phyloP scores from a whole-genome alignment of 1,140 invertebrate genomes.

The Semibalanus balanoides region DNA sequence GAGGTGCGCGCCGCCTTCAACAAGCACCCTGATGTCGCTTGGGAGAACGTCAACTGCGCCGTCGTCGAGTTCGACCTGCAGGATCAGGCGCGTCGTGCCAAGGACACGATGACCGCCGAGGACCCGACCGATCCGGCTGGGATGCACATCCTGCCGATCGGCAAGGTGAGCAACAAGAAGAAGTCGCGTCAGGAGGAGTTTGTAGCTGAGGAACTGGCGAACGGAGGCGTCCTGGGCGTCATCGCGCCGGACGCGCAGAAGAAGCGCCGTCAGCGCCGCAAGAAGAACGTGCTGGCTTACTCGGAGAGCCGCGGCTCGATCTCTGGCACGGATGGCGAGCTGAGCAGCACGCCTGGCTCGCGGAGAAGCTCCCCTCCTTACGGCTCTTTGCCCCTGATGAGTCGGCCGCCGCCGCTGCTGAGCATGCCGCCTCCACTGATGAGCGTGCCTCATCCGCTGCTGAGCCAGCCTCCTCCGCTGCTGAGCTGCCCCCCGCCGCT shows the following conservation, averaged over 20 bases:
- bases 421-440: background rate
- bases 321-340: background rate
- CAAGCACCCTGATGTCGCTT: slow-evolving; percentile 69
- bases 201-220: slow-evolving; percentile 14
- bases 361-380: background rate
- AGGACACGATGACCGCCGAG: slow-evolving; percentile 36
- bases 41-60: slow-evolving; percentile 58
- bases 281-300: slow-evolving; percentile 4
- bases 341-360: background rate
- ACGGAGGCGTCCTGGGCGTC: slow-evolving; percentile 5
- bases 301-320: slow-evolving; percentile 10
- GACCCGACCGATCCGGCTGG: slow-evolving; percentile 32
- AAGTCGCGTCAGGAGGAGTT: slow-evolving; percentile 20
- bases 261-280: slow-evolving; percentile 15
- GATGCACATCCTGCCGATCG: slow-evolving; percentile 32
- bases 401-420: background rate
- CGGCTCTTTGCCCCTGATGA: background rate
- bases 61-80: slow-evolving; percentile 78
- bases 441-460: background rate
- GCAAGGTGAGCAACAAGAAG: slow-evolving; percentile 24
- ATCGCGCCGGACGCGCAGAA: slow-evolving; percentile 14
- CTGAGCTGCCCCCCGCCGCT: background rate
- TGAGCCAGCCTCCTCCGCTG: background rate
- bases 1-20: slow-evolving; percentile 76
- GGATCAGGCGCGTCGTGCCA: slow-evolving; percentile 61